Evolutionary conservation across 1,140 invertebrate genomes (phyloP).

Genomic region (Paramacrobiotus metropolitanus): DNA sequence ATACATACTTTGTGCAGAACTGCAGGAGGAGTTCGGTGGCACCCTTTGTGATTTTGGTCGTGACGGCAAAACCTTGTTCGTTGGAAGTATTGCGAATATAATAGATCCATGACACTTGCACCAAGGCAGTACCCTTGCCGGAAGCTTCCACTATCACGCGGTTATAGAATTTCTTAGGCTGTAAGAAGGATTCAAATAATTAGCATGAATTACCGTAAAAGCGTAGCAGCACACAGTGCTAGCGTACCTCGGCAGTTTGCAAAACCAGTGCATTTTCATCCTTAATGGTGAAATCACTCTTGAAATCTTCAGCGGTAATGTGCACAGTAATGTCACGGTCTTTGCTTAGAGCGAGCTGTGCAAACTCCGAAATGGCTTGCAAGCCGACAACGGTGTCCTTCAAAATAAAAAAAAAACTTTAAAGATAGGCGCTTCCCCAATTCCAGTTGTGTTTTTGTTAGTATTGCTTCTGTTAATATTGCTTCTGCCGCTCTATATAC

Average conservation of each 20-base stretch:
- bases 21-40: background rate
- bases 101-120: conserved; percentile 32
- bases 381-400: conserved; percentile 50
- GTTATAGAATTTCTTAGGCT: background rate
- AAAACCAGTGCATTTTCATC: conserved; percentile 43
- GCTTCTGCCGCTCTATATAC: no score
- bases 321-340: conserved; percentile 17
- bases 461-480: no score
- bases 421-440: no score
- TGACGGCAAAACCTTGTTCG: background rate
- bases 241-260: conserved; percentile 37
- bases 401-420: no score
- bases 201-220: conserved; percentile 3
- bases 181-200: conserved; percentile 14
- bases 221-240: conserved; percentile 13
- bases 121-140: conserved; percentile 54
- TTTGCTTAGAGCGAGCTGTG: conserved; percentile 27
- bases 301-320: conserved; percentile 23
- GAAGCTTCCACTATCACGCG: conserved; percentile 12
- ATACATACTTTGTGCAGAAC: conserved; percentile 2
- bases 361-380: conserved; percentile 41
- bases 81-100: background rate
- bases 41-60: background rate
- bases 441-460: no score
- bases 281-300: conserved; percentile 21